Conservation (phyloP, 2,113 vertebrate genomes). For the Cyphomyrus plagiostoma region DNA sequence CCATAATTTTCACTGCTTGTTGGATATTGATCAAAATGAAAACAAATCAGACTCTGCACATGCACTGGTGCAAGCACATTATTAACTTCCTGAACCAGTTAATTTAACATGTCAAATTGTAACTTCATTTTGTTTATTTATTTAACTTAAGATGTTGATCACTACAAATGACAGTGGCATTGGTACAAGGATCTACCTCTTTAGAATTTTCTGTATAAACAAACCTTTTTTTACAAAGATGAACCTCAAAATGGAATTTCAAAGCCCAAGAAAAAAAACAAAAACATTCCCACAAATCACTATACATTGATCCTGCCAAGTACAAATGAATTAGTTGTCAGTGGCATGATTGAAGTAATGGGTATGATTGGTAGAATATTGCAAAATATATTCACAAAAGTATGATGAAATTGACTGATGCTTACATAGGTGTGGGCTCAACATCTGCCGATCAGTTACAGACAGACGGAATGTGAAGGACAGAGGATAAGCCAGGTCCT, state of each 20-base stretch:
- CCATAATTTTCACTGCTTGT: not conserved
- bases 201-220: not conserved
- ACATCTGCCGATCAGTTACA: not conserved
- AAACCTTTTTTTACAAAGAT: not conserved
- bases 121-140: not conserved
- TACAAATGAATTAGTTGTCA: not conserved
- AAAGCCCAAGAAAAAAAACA: not conserved
- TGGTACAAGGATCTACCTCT: not conserved
- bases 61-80: not conserved
- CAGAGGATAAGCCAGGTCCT: not conserved
- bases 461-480: not conserved
- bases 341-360: not conserved
- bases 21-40: slow-evolving; percentile 1
- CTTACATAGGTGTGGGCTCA: not conserved
- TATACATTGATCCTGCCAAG: not conserved
- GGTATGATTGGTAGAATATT: not conserved
- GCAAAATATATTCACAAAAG: not conserved
- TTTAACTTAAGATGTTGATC: not conserved
- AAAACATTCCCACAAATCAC: not conserved
- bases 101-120: not conserved
- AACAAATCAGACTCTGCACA: not conserved
- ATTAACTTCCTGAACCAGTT: not conserved
- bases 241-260: not conserved
- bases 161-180: not conserved
- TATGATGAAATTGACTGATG: not conserved